phyloP scores from a whole-genome alignment of 2,113 vertebrate genomes.

The Labeo rohita region DNA sequence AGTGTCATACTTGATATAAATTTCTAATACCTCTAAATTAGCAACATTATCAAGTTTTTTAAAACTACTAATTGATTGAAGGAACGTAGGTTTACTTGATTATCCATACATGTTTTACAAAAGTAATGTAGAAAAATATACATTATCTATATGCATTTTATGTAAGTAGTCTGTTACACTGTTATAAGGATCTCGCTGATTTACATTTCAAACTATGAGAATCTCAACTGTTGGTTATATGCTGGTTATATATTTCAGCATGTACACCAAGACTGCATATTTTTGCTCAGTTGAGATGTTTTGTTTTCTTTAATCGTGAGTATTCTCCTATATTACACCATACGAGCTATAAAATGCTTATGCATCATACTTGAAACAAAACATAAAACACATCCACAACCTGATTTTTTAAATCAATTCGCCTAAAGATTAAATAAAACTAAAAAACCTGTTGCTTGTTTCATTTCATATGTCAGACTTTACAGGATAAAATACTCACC shows the following conservation, averaged over 20 bases:
- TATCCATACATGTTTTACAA: background rate
- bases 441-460: background rate
- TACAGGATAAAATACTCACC: constrained; percentile 74
- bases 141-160: too few relatives aligned
- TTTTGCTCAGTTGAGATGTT: too few relatives aligned
- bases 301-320: too few relatives aligned
- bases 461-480: background rate
- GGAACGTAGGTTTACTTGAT: background rate
- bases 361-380: background rate
- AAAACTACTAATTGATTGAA: background rate
- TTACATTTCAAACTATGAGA: too few relatives aligned
- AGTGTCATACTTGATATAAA: background rate
- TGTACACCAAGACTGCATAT: background rate
- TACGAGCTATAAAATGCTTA: background rate
- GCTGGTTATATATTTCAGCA: background rate
- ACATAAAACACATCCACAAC: background rate
- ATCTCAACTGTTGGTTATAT: too few relatives aligned
- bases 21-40: background rate
- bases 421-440: background rate
- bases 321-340: background rate
- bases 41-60: background rate
- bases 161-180: too few relatives aligned
- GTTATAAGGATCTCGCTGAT: too few relatives aligned
- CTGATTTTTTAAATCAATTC: background rate
- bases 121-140: too few relatives aligned